Evolutionary conservation across 2,888 invertebrate species (phyloP).

Genomic region (Lasioglossum figueresi): DNA sequence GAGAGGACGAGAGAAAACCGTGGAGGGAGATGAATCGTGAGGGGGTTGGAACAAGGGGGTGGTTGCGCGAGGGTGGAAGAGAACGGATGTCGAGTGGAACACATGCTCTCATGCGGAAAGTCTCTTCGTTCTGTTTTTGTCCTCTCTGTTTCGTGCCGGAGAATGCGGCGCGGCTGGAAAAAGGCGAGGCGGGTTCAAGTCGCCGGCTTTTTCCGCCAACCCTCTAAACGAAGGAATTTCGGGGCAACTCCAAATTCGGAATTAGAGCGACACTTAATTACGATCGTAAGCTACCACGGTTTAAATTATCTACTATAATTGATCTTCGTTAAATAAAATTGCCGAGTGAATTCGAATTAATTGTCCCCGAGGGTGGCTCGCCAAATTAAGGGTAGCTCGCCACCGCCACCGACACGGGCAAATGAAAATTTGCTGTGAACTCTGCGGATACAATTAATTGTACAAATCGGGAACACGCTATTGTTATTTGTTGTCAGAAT

Average conservation of each 20-base stretch:
- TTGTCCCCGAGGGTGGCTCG: constrained; percentile 13
- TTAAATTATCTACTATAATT: not conserved
- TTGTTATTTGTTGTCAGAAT: not conserved
- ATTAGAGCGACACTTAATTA: not conserved
- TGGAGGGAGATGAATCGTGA: not conserved
- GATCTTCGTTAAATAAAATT: constrained; percentile 2
- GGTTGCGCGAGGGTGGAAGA: not conserved
- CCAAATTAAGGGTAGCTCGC: not conserved
- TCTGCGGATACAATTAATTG: not conserved
- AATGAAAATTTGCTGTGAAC: constrained; percentile 22
- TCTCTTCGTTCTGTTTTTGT: constrained; percentile 47
- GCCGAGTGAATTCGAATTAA: constrained; percentile 3
- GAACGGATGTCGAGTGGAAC: constrained; percentile 46
- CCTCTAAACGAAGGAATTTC: not conserved
- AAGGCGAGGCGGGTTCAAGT: not conserved
- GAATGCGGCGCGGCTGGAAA: constrained; percentile 16
- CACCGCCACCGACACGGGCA: constrained; percentile 2
- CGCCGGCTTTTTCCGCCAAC: not conserved
- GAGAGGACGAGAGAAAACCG: not conserved
- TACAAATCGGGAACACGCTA: not conserved
- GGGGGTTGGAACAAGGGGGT: not conserved
- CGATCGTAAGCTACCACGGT: not conserved
- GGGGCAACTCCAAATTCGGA: not conserved
- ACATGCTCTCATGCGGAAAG: constrained; percentile 49
- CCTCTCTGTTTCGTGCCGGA: not conserved